Evolutionary conservation across 2,113 vertebrate genomes (phyloP), one percentile per base, ranked within the genome.

Genomic region (Mola mola): DNA sequence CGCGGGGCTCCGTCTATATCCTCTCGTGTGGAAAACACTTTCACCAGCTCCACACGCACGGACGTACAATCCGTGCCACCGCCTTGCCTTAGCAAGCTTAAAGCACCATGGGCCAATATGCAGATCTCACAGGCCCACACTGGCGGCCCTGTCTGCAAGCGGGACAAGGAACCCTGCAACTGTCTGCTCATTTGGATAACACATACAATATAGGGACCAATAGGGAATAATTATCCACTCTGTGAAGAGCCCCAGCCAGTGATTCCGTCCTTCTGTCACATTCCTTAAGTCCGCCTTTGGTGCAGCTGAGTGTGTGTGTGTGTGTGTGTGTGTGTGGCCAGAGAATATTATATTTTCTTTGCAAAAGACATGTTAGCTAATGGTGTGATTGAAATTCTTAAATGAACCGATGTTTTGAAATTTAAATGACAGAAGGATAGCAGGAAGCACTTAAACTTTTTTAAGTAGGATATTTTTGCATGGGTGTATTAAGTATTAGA

Each of bases 21-120:
- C 89, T 87, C 74, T 92, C 87, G 40, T 2, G 76, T 85, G 85
- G 85, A 89, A 89, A 78, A 85, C 69, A 83, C 85, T 80, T 71
- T 88, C 81, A 92, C 92, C 88, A 90, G 89, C 88, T 88, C 85
- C 79, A 78, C 86, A 87, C 73, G 69, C 88, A 83, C 49, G 66
- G 72, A 87, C 82, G 81, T 68, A 57, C 74, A 68, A 71, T 81
- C 71, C 72, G 77, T 40, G 53, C 69, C 79, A 41, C 56, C 52
- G 75, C 77, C 74, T 72, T 5, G 79, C 58, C 75, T 52, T 78
- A 48, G 70, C 72, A 76, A 50, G 72, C 80, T 72, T 44, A 28
- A 62, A 82, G 51, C 87, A 84, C 87, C 83, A 75, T 13, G 74
- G 84, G 89, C 85, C 82, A 83, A 86, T 90, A 90, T 90, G 90